Percentiles rank a stretch among this genome's conserved stretches.
Conservation (phyloP, 2,888 invertebrate genomes). For the Beris chalybata region DNA sequence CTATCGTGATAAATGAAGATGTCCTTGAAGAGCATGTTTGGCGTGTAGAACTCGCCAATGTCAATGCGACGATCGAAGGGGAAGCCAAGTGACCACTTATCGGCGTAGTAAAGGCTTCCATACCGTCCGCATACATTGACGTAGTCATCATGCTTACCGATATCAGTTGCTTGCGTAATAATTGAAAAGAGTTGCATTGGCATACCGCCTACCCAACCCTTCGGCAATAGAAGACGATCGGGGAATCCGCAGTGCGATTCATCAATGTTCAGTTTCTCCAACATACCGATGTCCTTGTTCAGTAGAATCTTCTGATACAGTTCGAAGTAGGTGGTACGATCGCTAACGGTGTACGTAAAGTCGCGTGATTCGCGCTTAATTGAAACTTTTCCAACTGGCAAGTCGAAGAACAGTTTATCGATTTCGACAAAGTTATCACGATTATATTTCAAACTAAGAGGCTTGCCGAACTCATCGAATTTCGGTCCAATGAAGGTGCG, state of each 20-base stretch:
- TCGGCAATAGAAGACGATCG: conserved; percentile 66
- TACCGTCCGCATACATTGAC: conserved; percentile 40
- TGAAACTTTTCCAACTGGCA: conserved; percentile 46
- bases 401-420: conserved; percentile 58
- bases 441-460: conserved; percentile 58
- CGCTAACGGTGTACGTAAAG: conserved; percentile 59
- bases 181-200: conserved; percentile 65
- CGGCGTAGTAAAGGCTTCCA: conserved; percentile 50
- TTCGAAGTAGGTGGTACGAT: conserved; percentile 58
- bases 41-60: conserved; percentile 53
- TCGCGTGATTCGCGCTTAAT: conserved; percentile 48
- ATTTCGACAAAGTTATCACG: conserved; percentile 64
- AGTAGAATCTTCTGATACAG: conserved; percentile 58
- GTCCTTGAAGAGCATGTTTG: conserved; percentile 62
- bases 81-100: conserved; percentile 56
- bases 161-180: conserved; percentile 58
- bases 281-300: conserved; percentile 56
- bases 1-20: conserved; percentile 59
- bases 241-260: conserved; percentile 64
- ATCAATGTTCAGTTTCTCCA: conserved; percentile 55
- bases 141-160: conserved; percentile 49
- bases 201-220: conserved; percentile 64
- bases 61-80: conserved; percentile 60
- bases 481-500: conserved; percentile 73
- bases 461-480: conserved; percentile 60